Evolutionary conservation across 2,797 vertebrate species (phyloP), one percentile per base, ranked within the genome.

Genomic region (Xerus rutilus): DNA sequence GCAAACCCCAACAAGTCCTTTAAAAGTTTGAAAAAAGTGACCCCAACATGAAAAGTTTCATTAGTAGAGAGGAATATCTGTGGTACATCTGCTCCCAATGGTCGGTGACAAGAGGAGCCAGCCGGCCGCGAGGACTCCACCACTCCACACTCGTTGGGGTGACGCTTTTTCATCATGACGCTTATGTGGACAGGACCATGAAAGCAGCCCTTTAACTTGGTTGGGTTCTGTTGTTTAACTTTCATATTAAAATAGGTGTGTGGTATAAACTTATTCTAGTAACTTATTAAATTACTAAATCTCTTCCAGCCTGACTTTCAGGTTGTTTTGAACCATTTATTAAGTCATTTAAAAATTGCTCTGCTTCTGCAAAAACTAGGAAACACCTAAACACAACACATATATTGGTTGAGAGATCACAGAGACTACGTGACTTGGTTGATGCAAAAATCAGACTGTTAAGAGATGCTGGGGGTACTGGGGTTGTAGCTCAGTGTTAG

Each of bases 311-410:
- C 23, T 88, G 14, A 64, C 73, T 95, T 47, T 65, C 28, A 89
- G 82, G 25, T 28, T 62, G 82, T 59, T 91, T 92, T 39, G 39
- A 86, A 64, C 21, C 30, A 10, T 62, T 89, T 39, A 81, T 59
- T 88, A 77, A 87, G 70, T 91, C 28, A 67, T 76, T 92, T 72
- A n/a, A 65, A 93, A 92, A 85, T 62, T 21, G 25, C 21, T 25
- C 59, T 62, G 59, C 59, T 85, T 79, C 30, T 90, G n/a, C 72
- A 82, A 69, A 89, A 86, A 94, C 49, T 83, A 78, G n/a, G 78
- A 32, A 84, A 90, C 70, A 78, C 23, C 77, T 47, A 72, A 62
- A 79, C 72, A 72, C 39, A 84, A 76, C 21, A 72, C 73, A 1
- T 10, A 43, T 59, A 2, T 14, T 7, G 21, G 43, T 81, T 52